Base-by-base conservation (phyloP, 2,113 vertebrate genomes). In the Galeopterus variegatus region DNA sequence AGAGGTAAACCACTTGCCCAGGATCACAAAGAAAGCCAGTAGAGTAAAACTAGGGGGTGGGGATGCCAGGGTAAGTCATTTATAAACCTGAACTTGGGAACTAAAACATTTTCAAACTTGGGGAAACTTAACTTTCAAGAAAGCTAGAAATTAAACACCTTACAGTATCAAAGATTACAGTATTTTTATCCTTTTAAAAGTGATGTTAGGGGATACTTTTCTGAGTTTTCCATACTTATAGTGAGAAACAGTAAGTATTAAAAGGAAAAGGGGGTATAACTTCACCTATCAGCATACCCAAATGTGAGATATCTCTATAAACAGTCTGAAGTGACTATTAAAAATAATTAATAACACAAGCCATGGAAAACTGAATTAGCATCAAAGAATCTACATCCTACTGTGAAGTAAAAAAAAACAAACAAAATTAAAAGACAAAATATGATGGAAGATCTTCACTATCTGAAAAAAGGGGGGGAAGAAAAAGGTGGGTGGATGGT, bases 301-400 rank as follows among this genome's bases (percentile, higher is more conserved):
- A 96, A 88, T 91, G 11, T 88, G 67, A 89, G 82, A 73, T 95
- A 93, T 45, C 15, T 96, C 75, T 88, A 72, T 79, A 91, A 70
- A 92, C 94, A 92, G 82, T 73, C 24, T 90, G 8, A 96, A 83
- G 69, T 83, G 75, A 91, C 70, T 97, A 85, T 48, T 96, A 93
- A 92, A 95, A 97, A 88, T 72, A 97, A 45, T 62, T 72, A 97
- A 45, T 62, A 96, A 94, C 17, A 94, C 48, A 96, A 83, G 33
- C 31, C 28, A 82, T 41, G 85, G 70, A 96, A 93, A 96, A 93
- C 4, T 95, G 52, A 94, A 96, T 54, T 94, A 97, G 67, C 52
- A 95, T 88, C 80, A 96, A 97, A 64, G 75, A 95, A 84, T 90
- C 80, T 84, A 95, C 95, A 95, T 88, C 45, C 94, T 82, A 90